Conservation (phyloP, 2,888 invertebrate genomes). For the Microchrysa polita region DNA sequence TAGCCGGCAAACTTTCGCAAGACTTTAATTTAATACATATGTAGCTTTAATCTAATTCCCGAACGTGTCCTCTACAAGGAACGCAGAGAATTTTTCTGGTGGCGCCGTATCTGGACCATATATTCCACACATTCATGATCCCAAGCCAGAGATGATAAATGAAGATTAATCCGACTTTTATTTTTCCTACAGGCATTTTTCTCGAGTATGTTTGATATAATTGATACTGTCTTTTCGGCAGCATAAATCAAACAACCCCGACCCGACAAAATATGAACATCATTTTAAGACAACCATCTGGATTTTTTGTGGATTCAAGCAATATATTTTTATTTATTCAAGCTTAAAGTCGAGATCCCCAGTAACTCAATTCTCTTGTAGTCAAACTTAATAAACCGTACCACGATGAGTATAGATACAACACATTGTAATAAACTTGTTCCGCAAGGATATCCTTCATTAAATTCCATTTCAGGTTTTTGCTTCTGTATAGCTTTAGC, state of each 20-base stretch:
- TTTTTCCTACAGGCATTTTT: conserved; percentile 19
- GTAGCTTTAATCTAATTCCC: not conserved
- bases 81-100: conserved; percentile 1
- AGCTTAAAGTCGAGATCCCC: conserved; percentile 1
- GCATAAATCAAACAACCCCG: conserved; percentile 33
- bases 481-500: not conserved
- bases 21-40: not conserved
- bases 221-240: conserved; percentile 27
- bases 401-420: not conserved
- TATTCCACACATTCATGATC: conserved; percentile 22
- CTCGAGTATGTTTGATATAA: conserved; percentile 24
- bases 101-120: not conserved
- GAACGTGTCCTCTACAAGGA: too few species aligned
- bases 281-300: conserved; percentile 8
- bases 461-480: conserved; percentile 31
- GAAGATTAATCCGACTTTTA: conserved; percentile 9
- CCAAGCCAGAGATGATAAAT: conserved; percentile 20
- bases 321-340: conserved; percentile 22
- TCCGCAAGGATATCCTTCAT: conserved; percentile 33
- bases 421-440: conserved; percentile 21
- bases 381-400: not conserved
- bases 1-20: not conserved
- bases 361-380: conserved; percentile 1
- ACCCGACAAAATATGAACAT: not conserved
- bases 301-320: not conserved